Base-by-base conservation (phyloP, 1,140 invertebrate species). In the Drosophila baimaii region DNA sequence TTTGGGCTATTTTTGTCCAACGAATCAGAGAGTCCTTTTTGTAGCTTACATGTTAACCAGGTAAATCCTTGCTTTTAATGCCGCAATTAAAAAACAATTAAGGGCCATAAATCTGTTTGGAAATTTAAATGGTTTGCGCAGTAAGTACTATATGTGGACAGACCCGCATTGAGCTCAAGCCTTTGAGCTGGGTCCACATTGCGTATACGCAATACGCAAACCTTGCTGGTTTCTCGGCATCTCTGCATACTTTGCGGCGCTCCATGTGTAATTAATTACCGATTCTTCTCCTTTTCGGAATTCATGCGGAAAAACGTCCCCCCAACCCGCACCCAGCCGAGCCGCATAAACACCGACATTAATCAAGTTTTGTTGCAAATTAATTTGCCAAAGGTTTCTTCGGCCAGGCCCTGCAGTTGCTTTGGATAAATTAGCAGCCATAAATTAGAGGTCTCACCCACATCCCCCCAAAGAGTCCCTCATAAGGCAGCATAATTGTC, bases 351-450 rank as follows among this genome's bases (percentile, higher is more conserved):
- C 74, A 77, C 43, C 74, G 52, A 70, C 75, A 77, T 77, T 77
- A 70, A 77, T 77, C 74, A 77, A 77, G 74, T 77, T 77, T 62
- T 56, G 75, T 70, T 77, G 74, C 74, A 77, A 77, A 77, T 77
- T 77, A 77, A 77, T 77, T 77, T 77, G 64, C 73, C 49, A 77
- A 77, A 57, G 74, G 64, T 71, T 72, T 72, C 69, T 27, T 49
- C 13, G 52, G 33, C 8, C 35, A 19, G 47, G 15, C 25, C n/a
- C 7, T 23, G 37, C 47, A 35, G 47, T 55, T 25, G 66, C 56
- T 49, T 61, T 41, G 65, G 55, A 77, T 69, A 77, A 77, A 77
- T 77, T 77, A 68, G 74, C 51, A 61, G 51, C 56, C 63, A 77
- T 77, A 55, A 77, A 77, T 77, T 77, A 77, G 56, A 27, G 33